Conservation (phyloP, 2,888 invertebrate species). For the Terebella lapidaria region DNA sequence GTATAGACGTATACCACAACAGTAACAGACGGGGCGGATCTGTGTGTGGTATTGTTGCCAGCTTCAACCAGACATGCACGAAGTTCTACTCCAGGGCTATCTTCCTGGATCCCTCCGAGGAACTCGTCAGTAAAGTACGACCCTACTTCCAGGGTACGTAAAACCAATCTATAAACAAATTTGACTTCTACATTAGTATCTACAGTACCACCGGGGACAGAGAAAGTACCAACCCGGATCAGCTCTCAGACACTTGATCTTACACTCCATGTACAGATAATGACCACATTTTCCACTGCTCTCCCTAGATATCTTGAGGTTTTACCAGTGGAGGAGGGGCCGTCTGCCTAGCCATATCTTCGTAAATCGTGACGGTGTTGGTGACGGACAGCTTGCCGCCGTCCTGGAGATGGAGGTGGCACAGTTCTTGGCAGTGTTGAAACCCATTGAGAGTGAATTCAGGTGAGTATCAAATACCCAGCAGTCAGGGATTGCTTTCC, state of each 20-base stretch:
- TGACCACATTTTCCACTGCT: slow-evolving; percentile 32
- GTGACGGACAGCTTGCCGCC: slow-evolving; percentile 49
- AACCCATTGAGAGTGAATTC: too few relatives aligned
- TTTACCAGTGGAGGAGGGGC: slow-evolving; percentile 62
- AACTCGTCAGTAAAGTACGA: slow-evolving; percentile 69
- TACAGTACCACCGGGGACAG: too few relatives aligned
- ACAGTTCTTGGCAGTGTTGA: slow-evolving; percentile 39
- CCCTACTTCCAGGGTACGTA: too few relatives aligned
- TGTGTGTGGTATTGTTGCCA: slow-evolving; percentile 79
- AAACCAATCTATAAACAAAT: too few relatives aligned
- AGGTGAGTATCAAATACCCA: too few relatives aligned
- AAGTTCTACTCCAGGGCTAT: slow-evolving; percentile 70
- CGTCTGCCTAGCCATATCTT: slow-evolving; percentile 80
- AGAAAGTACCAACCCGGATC: too few relatives aligned
- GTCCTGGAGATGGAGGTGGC: slow-evolving; percentile 45
- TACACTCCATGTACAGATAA: too few relatives aligned
- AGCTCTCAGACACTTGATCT: too few relatives aligned
- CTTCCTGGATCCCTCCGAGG: slow-evolving; percentile 71
- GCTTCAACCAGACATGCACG: slow-evolving; percentile 66
- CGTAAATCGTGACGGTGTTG: slow-evolving; percentile 82
- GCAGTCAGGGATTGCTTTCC: too few relatives aligned
- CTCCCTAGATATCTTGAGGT: slow-evolving; percentile 47
- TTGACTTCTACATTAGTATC: too few relatives aligned
- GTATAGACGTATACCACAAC: slow-evolving; percentile 82
- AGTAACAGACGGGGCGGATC: slow-evolving; percentile 58